Percentiles rank a stretch among this genome's conserved stretches.
Evolutionary conservation across 2,113 vertebrate species (phyloP).

Genomic region (Aptenodytes patagonicus): DNA sequence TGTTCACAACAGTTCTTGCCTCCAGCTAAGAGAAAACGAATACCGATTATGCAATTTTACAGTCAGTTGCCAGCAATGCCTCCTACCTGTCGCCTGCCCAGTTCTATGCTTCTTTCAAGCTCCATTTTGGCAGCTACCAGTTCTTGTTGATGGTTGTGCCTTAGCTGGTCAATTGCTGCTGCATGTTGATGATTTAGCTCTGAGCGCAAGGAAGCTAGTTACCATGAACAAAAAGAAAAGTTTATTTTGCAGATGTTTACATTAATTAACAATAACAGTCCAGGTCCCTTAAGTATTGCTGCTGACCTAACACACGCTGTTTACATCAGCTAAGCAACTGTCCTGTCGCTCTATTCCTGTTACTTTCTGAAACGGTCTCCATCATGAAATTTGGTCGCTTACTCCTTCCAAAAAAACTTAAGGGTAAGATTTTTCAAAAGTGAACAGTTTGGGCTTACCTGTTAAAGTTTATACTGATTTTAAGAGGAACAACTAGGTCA

Average conservation of each 20-base stretch:
- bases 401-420: background rate
- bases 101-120: conserved; percentile 88
- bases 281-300: background rate
- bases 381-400: background rate
- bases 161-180: conserved; percentile 90
- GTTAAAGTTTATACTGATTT: background rate
- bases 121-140: conserved; percentile 83
- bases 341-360: background rate
- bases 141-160: conserved; percentile 92
- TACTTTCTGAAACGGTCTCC: background rate
- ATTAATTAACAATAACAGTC: background rate
- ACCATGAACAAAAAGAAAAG: background rate
- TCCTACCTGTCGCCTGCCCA: conserved; percentile 85
- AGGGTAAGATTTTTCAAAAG: background rate
- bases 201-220: conserved; percentile 89
- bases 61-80: background rate
- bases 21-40: background rate
- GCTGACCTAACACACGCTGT: background rate
- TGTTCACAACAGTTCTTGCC: background rate
- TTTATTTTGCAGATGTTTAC: background rate
- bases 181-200: conserved; percentile 96
- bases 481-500: background rate
- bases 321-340: background rate
- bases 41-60: background rate
- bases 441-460: background rate